phyloP scores from a whole-genome alignment of 2,888 invertebrate genomes.

The Melangyna quadrimaculata region DNA sequence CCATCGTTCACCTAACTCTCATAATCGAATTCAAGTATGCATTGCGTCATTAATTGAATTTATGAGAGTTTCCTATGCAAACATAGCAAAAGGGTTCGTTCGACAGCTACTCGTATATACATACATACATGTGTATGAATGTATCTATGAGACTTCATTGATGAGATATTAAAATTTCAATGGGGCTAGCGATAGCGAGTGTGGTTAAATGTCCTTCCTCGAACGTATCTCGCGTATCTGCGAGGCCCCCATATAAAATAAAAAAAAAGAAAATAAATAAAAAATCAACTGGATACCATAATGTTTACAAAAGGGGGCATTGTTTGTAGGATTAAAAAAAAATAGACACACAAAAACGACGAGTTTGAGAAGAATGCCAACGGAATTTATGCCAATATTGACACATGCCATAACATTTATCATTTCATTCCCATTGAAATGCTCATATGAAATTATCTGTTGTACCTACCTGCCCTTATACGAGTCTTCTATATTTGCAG shows the following conservation, averaged over 20 bases:
- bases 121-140: too few species aligned
- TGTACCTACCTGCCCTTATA: constrained; percentile 50
- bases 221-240: constrained; percentile 57
- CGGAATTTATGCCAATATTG: constrained; percentile 67
- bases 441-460: constrained; percentile 64
- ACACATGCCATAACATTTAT: constrained; percentile 69
- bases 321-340: constrained; percentile 58
- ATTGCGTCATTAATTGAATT: constrained; percentile 72
- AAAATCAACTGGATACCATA: constrained; percentile 38
- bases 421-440: constrained; percentile 62
- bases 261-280: constrained; percentile 12
- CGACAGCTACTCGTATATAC: constrained; percentile 47
- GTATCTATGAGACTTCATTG: constrained; percentile 71
- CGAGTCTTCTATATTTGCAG: constrained; percentile 52
- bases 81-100: constrained; percentile 50
- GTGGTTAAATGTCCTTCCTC: constrained; percentile 68
- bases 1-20: constrained; percentile 2
- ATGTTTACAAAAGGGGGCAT: constrained; percentile 65
- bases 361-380: constrained; percentile 52
- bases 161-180: constrained; percentile 71
- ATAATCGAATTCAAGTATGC: constrained; percentile 70
- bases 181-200: constrained; percentile 62
- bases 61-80: constrained; percentile 69
- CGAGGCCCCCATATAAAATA: constrained; percentile 33
- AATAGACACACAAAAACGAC: constrained; percentile 16